Evolutionary conservation across 2,113 vertebrate species (phyloP), one percentile per base, ranked within the genome.

Genomic region (Coturnix japonica): DNA sequence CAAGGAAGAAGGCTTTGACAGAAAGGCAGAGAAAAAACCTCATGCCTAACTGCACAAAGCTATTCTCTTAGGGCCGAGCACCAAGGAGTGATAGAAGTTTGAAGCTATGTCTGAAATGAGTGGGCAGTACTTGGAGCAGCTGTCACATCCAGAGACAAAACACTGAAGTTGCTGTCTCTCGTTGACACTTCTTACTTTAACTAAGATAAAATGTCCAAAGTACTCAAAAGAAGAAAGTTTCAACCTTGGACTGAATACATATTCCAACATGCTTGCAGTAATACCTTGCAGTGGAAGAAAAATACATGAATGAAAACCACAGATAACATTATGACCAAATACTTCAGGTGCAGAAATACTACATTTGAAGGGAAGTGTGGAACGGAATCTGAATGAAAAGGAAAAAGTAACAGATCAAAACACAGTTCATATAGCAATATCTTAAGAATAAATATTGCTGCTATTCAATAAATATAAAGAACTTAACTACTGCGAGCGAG

Each of bases 371-470:
- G 67, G 19, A 5, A 7, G 16, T 20, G 17, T 2, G 3, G 3
- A 28, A 17, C 1, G 1, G 2, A n/a, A 56, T 31, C 28, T 22
- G 23, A n/a, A 30, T 2, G 7, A 54, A 71, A 19, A 25, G 39
- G 43, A 85, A 71, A 47, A n/a, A 28, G 19, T n/a, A 65, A 76
- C 30, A 89, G 33, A 53, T 13, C 19, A 30, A 65, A 30, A 51
- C 30, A 22, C 1, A 69, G 30, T 3, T 84, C 69, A 44, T 33
- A 67, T 10, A 31, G 39, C 63, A 63, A 1, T 44, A 76, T 23
- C 43, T 83, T 57, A 30, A 3, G 10, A 64, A 72, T 12, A 74
- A 88, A 79, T 7, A 54, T 0, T 1, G 35, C 61, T n/a, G n/a
- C 30, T 13, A 19, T 46, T 80, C 35, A 7, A 26, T 31, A 81